Evolutionary conservation across 2,797 vertebrate species (phyloP), one percentile per base, ranked within the genome.

Genomic region (Etheostoma perlongum): DNA sequence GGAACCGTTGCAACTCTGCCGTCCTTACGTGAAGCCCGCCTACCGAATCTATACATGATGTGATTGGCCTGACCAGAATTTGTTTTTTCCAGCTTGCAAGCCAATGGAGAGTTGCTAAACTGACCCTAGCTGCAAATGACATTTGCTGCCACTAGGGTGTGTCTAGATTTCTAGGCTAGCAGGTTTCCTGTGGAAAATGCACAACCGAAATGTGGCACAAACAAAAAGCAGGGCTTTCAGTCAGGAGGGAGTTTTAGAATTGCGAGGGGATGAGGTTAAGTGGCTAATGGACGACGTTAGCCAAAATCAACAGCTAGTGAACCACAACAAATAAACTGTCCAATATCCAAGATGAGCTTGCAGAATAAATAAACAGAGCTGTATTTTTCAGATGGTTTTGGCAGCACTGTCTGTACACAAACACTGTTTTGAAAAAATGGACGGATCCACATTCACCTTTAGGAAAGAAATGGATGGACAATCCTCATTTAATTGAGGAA

Each of bases 281-380:
- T 36, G 1, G 61, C 52, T 85, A 84, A 87, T 81, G 72, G 75
- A 23, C 46, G 62, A 73, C 54, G 52, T 67, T 66, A 36, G 83
- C 80, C 82, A 86, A 87, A 84, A 85, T 74, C 72, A 89, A 78
- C 86, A 84, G 77, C 70, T 58, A 73, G 70, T 12, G 48, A 83
- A 71, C 54, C 66, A 13, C 27, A 78, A 69, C 61, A 81, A 70
- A 70, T 51, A 60, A 71, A 67, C 30, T 54, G 69, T 73, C 65
- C 65, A 12, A 67, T 23, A 52, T 81, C 84, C 67, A 53, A 74
- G 78, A 88, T 58, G 75, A 80, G 84, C 60, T 73, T 4, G 66
- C 53, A 61, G 76, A 77, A 83, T 82, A 75, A 84, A 87, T 82
- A 78, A 90, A 84, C 14, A 79, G 53, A 63, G 76, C 64, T 55